Conservation (phyloP, 2,797 vertebrate species). For the Gymnodraco acuticeps region DNA sequence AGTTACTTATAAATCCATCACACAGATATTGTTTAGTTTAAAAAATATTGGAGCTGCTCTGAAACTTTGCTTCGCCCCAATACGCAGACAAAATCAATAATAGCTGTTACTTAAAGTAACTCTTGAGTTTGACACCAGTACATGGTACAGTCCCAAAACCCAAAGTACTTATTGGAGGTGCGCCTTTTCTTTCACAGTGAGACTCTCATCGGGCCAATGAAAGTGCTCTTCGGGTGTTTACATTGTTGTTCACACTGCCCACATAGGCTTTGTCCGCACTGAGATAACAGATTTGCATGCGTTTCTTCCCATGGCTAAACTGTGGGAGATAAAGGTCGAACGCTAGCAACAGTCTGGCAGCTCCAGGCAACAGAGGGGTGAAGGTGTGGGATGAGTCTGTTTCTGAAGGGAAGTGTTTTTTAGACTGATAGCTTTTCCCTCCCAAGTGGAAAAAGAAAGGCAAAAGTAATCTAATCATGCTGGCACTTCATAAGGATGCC, state of each 20-base stretch:
- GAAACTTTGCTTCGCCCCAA: constrained; percentile 5
- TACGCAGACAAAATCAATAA: constrained; percentile 1
- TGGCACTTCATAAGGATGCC: constrained; percentile 74
- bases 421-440: constrained; percentile 61
- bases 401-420: constrained; percentile 77
- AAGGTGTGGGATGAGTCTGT: constrained; percentile 70
- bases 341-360: constrained; percentile 24
- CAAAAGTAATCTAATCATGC: constrained; percentile 75
- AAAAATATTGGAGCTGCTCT: background rate
- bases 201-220: constrained; percentile 6
- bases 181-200: constrained; percentile 11
- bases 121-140: background rate
- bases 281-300: constrained; percentile 53
- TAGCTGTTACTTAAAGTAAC: background rate
- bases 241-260: constrained; percentile 24
- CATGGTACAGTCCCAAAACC: background rate
- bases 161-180: background rate
- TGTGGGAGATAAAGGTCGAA: constrained; percentile 44
- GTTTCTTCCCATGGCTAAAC: constrained; percentile 51
- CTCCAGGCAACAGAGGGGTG: constrained; percentile 37
- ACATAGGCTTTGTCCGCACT: constrained; percentile 32
- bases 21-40: background rate
- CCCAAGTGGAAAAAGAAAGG: constrained; percentile 60
- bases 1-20: constrained; percentile 8
- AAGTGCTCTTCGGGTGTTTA: constrained; percentile 31